Percentiles rank a stretch among this genome's conserved stretches.
Conservation (phyloP, 2,797 vertebrate species). For the Apodemus agrarius region DNA sequence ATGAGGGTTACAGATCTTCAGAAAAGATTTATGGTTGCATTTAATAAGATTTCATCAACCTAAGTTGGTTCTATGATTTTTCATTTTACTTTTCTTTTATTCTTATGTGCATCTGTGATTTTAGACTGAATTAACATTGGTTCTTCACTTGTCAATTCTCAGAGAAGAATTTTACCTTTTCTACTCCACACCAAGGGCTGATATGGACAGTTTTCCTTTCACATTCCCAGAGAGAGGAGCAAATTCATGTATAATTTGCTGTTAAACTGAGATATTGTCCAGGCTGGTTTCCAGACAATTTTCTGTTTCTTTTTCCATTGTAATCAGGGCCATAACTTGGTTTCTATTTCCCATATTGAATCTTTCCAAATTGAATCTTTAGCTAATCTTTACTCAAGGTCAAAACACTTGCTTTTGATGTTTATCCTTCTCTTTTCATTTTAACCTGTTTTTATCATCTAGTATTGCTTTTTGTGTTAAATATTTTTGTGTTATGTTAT, state of each 20-base stretch:
- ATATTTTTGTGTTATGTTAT: slow-evolving; percentile 8
- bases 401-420: not conserved
- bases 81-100: not conserved
- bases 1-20: not conserved
- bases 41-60: not conserved
- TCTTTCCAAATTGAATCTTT: slow-evolving; percentile 27
- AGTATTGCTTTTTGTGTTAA: not conserved
- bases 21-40: not conserved
- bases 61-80: not conserved
- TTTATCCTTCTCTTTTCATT: not conserved
- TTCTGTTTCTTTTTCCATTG: slow-evolving; percentile 17
- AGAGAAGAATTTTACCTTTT: slow-evolving; percentile 5
- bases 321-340: not conserved
- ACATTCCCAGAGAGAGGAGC: not conserved
- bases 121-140: not conserved
- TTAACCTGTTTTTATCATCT: slow-evolving; percentile 10
- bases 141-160: slow-evolving; percentile 8
- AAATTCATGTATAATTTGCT: slow-evolving; percentile 52
- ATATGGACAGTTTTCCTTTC: slow-evolving; percentile 22
- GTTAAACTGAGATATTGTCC: not conserved
- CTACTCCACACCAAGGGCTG: not conserved
- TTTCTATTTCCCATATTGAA: not conserved
- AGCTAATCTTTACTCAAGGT: not conserved
- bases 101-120: not conserved
- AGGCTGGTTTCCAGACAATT: not conserved